phyloP scores from a whole-genome alignment of 2,113 vertebrate genomes.

The Pseudorasbora parva region DNA sequence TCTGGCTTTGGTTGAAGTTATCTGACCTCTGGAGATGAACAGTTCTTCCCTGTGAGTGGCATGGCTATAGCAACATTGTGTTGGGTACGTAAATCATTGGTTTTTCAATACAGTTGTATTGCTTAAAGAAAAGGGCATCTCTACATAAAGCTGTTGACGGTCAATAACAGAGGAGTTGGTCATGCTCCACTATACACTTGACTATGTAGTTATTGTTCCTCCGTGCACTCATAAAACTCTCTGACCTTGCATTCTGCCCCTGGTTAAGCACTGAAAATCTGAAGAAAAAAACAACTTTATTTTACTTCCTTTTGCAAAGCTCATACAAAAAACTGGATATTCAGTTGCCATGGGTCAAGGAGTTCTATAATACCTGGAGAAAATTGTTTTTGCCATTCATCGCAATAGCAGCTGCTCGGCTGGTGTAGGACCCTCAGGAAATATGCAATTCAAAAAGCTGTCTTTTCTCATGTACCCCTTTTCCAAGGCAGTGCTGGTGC shows the following conservation, averaged over 20 bases:
- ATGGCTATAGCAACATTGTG: not conserved
- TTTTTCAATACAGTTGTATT: not conserved
- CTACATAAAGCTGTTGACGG: not conserved
- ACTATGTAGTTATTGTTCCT: not conserved
- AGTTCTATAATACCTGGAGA: not conserved
- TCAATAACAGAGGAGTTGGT: not conserved
- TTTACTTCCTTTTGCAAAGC: not conserved
- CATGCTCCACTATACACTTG: not conserved
- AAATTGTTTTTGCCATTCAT: not conserved
- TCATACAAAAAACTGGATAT: not conserved
- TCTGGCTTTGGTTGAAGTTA: conserved; percentile 4
- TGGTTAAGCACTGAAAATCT: not conserved
- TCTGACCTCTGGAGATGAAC: not conserved
- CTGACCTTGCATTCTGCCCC: not conserved
- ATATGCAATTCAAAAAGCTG: not conserved
- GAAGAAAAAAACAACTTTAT: not conserved
- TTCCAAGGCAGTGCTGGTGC: too few relatives aligned
- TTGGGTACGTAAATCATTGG: not conserved
- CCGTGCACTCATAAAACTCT: not conserved
- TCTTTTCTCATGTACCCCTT: not conserved
- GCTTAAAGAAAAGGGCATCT: not conserved
- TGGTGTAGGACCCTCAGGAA: not conserved
- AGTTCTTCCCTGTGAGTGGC: not conserved
- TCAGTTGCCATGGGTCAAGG: not conserved
- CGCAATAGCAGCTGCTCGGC: not conserved